A percentile compares a stretch with the other conserved stretches of the same genome.
Conservation (phyloP, 2,888 invertebrate species). For the Alloscopus bannaensis region DNA sequence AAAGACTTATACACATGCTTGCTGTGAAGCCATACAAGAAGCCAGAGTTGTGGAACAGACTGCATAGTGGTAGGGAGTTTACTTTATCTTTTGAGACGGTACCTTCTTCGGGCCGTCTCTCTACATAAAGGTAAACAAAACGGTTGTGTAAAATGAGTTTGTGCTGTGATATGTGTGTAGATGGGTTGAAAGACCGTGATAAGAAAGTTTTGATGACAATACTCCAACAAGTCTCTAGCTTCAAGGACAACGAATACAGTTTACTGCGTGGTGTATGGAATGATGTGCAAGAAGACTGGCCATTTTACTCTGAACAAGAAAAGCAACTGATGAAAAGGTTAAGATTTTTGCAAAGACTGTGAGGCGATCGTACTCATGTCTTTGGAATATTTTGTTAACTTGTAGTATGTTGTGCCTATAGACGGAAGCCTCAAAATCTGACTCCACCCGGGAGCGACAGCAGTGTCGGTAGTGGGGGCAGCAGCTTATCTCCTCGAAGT, state of each 20-base stretch:
- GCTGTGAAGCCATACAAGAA: constrained; percentile 95
- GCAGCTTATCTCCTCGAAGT: constrained; percentile 83
- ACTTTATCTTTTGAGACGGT: constrained; percentile 10
- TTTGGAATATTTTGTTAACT: not conserved
- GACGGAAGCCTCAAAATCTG: constrained; percentile 92
- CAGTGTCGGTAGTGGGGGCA: constrained; percentile 72
- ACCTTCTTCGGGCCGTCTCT: not conserved
- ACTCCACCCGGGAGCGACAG: constrained; percentile 90
- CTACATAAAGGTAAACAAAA: no score
- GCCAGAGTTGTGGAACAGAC: constrained; percentile 87
- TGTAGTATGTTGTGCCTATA: constrained; percentile 74
- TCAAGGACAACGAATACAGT: constrained; percentile 93
- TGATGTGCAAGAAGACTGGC: constrained; percentile 96
- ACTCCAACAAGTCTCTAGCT: constrained; percentile 86
- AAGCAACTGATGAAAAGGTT: constrained; percentile 90
- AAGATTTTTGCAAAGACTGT: no score
- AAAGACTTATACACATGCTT: constrained; percentile 94
- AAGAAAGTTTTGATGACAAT: constrained; percentile 85
- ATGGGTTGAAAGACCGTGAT: constrained; percentile 91
- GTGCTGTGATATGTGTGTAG: constrained; percentile 80
- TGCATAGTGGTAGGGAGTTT: constrained; percentile 83
- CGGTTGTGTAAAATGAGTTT: not conserved
- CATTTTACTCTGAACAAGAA: constrained; percentile 94
- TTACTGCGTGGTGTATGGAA: constrained; percentile 92
- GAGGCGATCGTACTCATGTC: constrained; percentile 4